phyloP scores from a whole-genome alignment of 2,113 vertebrate species.

The Hemiprocne comata region DNA sequence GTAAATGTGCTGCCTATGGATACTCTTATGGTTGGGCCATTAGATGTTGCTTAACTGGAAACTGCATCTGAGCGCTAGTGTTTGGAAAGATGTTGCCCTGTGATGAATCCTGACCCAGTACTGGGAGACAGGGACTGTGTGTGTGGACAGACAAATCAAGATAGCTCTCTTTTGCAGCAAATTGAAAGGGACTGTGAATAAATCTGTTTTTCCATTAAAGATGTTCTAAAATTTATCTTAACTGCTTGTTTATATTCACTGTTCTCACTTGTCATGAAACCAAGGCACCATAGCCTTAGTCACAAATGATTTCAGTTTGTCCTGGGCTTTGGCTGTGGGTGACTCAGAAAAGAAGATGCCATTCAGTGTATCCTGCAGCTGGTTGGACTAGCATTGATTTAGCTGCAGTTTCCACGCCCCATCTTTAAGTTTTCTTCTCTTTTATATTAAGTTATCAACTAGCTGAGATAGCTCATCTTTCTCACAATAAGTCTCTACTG shows the following conservation, averaged over 20 bases:
- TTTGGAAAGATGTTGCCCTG: background rate
- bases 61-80: background rate
- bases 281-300: background rate
- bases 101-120: background rate
- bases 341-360: background rate
- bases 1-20: background rate
- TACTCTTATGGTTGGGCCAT: background rate
- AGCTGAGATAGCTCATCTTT: slow-evolving; percentile 28
- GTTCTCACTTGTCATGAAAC: background rate
- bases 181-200: background rate
- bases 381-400: slow-evolving; percentile 14
- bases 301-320: background rate
- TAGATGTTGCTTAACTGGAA: background rate
- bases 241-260: background rate
- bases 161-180: background rate
- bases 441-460: background rate
- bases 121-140: background rate
- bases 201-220: background rate
- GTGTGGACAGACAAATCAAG: background rate
- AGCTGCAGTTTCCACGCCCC: background rate
- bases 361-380: background rate
- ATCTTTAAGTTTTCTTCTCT: background rate
- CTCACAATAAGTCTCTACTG: background rate
- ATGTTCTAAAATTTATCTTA: background rate
- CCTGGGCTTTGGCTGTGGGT: background rate